Conservation (phyloP, 2,113 vertebrate genomes). For the Caloenas nicobarica region DNA sequence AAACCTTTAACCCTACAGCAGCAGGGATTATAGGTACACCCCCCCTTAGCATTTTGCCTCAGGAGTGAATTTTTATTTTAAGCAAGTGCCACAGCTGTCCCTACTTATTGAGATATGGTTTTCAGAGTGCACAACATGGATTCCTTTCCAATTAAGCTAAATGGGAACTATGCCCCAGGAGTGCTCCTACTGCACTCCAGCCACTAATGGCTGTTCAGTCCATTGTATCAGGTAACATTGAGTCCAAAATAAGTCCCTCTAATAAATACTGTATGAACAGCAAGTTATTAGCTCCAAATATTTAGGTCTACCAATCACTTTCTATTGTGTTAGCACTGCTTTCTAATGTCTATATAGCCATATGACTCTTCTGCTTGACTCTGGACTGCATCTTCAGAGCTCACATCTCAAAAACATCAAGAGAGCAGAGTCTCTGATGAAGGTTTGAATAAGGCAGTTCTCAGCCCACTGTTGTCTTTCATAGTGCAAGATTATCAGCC, state of each 20-base stretch:
- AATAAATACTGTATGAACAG: not conserved
- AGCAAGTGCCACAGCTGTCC: not conserved
- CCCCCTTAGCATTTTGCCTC: not conserved
- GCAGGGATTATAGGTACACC: not conserved
- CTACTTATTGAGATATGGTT: not conserved
- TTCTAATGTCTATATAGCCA: not conserved
- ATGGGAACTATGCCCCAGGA: not conserved
- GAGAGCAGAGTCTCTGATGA: not conserved
- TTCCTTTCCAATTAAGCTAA: not conserved
- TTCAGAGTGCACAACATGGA: not conserved
- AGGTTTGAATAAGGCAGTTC: not conserved
- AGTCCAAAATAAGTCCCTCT: not conserved
- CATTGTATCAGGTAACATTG: not conserved
- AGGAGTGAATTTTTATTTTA: not conserved
- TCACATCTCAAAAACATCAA: not conserved
- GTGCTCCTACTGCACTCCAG: not conserved
- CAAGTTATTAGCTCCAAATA: not conserved
- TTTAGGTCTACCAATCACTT: not conserved
- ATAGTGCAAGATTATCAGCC: not conserved
- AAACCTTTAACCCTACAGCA: not conserved
- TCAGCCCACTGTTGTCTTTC: not conserved
- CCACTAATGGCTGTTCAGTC: not conserved
- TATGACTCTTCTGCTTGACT: not conserved
- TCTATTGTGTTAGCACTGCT: not conserved
- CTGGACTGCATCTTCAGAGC: not conserved